These are phyloP conservation scores for Pteronura brasiliensis DNA, from an alignment of 2,113 vertebrate genomes.

Conservation along the genomic window DNA sequence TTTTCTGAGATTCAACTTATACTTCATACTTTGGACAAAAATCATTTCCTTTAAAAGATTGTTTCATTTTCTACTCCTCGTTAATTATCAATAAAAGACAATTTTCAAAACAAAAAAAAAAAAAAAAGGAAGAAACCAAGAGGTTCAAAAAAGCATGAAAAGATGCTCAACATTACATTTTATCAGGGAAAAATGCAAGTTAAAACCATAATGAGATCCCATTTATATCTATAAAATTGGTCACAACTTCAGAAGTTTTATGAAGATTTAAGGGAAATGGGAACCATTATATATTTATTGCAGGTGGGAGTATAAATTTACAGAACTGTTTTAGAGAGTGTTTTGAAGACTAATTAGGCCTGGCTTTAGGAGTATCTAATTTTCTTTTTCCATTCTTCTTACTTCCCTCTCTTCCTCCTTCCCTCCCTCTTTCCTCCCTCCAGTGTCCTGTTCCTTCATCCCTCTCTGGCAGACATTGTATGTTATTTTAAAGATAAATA, in stretches of 20 bases:
- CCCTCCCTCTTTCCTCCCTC: no score
- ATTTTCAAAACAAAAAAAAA: background rate
- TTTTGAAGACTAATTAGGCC: background rate
- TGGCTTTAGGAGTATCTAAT: background rate
- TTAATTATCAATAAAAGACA: no score
- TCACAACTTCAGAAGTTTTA: background rate
- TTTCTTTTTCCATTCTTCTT: background rate
- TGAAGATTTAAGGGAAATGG: background rate
- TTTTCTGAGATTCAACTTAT: no score
- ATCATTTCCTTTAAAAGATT: no score
- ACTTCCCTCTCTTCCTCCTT: no score
- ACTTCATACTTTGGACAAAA: no score
- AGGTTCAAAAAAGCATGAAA: background rate
- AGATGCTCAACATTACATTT: background rate
- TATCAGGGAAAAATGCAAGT: background rate
- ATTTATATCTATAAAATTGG: background rate
- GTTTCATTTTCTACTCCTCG: no score
- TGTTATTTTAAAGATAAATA: background rate
- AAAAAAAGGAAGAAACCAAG: background rate
- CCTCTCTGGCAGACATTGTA: background rate
- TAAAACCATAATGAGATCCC: background rate
- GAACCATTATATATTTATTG: background rate
- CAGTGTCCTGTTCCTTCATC: background rate
- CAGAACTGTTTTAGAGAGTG: background rate
- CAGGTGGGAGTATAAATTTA: background rate